A percentile compares a stretch with the other conserved stretches of the same genome.
Evolutionary conservation across 2,113 vertebrate species (phyloP).

Genomic region (Cottus gobio): DNA sequence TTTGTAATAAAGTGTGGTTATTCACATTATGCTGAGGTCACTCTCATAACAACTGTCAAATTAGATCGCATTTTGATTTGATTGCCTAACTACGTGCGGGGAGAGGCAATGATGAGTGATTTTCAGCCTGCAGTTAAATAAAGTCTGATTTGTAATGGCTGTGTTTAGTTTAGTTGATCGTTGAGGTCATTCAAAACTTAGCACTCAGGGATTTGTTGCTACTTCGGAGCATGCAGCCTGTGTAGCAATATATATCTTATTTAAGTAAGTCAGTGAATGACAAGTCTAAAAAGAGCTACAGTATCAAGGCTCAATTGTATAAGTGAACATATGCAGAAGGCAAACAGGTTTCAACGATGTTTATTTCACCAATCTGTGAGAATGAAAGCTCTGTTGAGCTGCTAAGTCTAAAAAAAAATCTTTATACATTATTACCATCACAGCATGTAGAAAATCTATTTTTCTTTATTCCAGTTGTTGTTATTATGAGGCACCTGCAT

Average conservation of each 20-base stretch:
- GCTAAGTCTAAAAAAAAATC: neutral
- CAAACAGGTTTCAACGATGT: too few species aligned
- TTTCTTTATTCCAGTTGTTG: constrained; percentile 24
- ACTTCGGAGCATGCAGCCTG: constrained; percentile 17
- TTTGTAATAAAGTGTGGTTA: constrained; percentile 72
- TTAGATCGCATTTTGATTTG: constrained; percentile 74
- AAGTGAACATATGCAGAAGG: too few species aligned
- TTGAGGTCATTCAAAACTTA: constrained; percentile 64
- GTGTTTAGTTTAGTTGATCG: constrained; percentile 62
- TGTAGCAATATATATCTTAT: constrained; percentile 29
- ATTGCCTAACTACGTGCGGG: constrained; percentile 56
- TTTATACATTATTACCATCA: neutral
- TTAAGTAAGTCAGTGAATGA: constrained; percentile 36
- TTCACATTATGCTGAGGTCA: constrained; percentile 76
- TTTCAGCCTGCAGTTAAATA: constrained; percentile 66
- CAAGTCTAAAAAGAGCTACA: constrained; percentile 8
- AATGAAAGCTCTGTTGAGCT: constrained; percentile 1
- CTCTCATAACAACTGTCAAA: constrained; percentile 78
- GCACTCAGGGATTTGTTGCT: constrained; percentile 35
- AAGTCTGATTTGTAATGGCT: constrained; percentile 73
- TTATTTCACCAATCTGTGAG: too few species aligned
- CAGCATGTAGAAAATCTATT: constrained; percentile 2
- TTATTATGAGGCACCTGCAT: constrained; percentile 17
- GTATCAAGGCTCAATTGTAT: neutral
- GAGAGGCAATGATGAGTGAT: constrained; percentile 65